Evolutionary conservation across 1,140 invertebrate species (phyloP).

Genomic region (Zaprionus vittiger): DNA sequence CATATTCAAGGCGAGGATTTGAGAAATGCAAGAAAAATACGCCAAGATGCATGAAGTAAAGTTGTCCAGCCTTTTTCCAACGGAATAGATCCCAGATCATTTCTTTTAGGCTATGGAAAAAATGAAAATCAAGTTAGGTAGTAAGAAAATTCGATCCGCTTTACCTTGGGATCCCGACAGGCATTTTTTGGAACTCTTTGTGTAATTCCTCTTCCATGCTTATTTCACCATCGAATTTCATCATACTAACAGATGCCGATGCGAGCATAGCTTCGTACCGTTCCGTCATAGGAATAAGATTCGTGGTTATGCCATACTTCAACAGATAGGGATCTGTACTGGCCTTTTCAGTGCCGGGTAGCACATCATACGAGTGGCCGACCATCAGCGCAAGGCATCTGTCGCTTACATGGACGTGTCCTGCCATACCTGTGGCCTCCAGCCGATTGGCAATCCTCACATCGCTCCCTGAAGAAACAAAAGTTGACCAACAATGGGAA

Average conservation of each 20-base stretch:
- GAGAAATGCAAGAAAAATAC: conserved; percentile 54
- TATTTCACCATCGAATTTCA: neutral
- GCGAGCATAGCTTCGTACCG: neutral
- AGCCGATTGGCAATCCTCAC: conserved; percentile 97
- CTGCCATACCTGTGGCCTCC: conserved; percentile 95
- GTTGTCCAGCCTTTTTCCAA: neutral
- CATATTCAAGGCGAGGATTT: conserved; percentile 58
- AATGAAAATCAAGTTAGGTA: neutral
- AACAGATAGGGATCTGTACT: conserved; percentile 87
- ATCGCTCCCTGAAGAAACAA: conserved; percentile 85
- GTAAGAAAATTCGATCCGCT: neutral
- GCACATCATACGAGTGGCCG: conserved; percentile 81
- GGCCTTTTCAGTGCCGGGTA: conserved; percentile 87
- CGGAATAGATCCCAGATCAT: neutral
- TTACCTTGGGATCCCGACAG: conserved; percentile 68
- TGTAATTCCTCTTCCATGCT: conserved; percentile 22
- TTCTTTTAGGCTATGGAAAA: neutral
- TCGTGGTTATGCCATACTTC: conserved; percentile 89
- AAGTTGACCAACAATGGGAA: neutral
- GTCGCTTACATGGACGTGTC: conserved; percentile 93
- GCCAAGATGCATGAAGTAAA: conserved; percentile 20
- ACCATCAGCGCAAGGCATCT: conserved; percentile 89
- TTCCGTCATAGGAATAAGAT: conserved; percentile 86
- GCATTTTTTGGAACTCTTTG: conserved; percentile 73
- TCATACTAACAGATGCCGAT: neutral